Conservation (phyloP, 2,113 vertebrate species). For the Balaeniceps rex region DNA sequence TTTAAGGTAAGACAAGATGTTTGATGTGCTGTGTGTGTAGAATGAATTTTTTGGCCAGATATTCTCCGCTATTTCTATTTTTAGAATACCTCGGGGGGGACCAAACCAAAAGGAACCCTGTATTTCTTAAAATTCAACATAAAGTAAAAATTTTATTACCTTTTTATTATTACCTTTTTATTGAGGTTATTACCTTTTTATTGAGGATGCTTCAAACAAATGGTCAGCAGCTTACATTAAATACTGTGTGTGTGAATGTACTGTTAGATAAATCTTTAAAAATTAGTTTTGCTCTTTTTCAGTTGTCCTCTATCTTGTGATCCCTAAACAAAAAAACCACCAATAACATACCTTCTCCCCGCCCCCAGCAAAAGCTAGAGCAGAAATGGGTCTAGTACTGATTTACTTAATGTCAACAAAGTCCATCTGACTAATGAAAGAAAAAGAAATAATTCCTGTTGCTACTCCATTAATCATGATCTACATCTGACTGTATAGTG, state of each 20-base stretch:
- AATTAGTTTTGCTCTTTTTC: neutral
- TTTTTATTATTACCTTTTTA: neutral
- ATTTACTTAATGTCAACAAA: neutral
- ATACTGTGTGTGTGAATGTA: neutral
- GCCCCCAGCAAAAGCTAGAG: neutral
- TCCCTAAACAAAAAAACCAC: neutral
- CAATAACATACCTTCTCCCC: too few species aligned
- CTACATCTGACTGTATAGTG: neutral
- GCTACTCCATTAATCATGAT: neutral
- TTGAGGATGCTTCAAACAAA: neutral
- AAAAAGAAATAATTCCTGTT: neutral
- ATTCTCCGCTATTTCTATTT: neutral
- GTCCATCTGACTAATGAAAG: neutral
- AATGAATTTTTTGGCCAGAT: neutral
- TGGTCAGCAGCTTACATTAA: neutral
- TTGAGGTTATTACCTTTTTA: neutral
- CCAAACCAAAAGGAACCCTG: neutral
- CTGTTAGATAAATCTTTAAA: neutral
- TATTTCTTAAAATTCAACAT: neutral
- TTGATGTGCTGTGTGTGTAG: neutral
- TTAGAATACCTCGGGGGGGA: neutral
- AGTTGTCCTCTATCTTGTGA: neutral
- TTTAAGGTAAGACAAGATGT: neutral
- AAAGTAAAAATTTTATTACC: neutral
- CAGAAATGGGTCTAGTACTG: neutral